A percentile compares a stretch with the other conserved stretches of the same genome.
Conservation (phyloP, 2,888 invertebrate species). For the Eilema griseolum region DNA sequence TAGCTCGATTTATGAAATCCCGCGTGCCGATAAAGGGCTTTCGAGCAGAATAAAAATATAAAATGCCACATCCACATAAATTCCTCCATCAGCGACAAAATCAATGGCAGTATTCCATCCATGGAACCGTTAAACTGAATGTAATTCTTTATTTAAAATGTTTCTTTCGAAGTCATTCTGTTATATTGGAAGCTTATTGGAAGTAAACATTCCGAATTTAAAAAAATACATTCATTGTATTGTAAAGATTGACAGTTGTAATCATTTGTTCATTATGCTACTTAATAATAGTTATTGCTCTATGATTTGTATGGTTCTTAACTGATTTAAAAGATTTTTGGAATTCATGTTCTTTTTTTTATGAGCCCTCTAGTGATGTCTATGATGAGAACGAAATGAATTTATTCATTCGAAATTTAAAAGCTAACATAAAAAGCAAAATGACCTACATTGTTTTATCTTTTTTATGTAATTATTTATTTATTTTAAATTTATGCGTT, state of each 20-base stretch:
- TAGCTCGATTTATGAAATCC: no score
- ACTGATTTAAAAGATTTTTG: not conserved
- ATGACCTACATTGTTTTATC: not conserved
- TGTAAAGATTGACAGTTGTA: not conserved
- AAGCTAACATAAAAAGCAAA: not conserved
- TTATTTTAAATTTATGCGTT: no score
- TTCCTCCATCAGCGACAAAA: constrained; percentile 23
- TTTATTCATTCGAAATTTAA: not conserved
- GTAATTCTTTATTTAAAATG: constrained; percentile 25
- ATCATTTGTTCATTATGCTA: not conserved
- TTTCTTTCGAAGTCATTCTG: constrained; percentile 10
- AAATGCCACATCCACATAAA: constrained; percentile 16
- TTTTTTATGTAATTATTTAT: not conserved
- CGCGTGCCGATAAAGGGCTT: no score
- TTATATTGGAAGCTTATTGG: constrained; percentile 2
- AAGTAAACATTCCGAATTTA: constrained; percentile 3
- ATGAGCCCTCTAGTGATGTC: no score
- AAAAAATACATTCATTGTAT: not conserved
- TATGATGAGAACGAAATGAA: no score
- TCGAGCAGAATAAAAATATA: not conserved
- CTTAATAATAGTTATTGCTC: not conserved
- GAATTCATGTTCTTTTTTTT: not conserved
- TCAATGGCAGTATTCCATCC: constrained; percentile 30
- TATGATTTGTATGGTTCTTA: not conserved
- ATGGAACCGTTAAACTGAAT: constrained; percentile 22